Evolutionary conservation across 1,140 invertebrate species (phyloP).

Genomic region (Pseudomyrmex pallidus): DNA sequence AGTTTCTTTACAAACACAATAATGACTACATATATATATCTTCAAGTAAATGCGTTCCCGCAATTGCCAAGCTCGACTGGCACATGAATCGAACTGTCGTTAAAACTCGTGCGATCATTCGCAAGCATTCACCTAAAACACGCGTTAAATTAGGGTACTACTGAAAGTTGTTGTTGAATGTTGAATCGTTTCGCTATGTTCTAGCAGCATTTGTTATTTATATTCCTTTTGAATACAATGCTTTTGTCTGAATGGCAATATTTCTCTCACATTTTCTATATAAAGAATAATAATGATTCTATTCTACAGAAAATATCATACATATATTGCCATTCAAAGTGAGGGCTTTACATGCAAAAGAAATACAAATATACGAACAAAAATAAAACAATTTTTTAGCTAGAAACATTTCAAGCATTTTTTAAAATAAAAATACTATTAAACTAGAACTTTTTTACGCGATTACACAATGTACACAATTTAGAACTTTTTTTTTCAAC

Average conservation of each 20-base stretch:
- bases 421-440: neutral
- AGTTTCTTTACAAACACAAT: conserved; percentile 30
- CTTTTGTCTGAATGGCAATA: no score
- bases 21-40: neutral
- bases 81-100: neutral
- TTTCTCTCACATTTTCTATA: no score
- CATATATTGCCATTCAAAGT: no score
- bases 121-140: neutral
- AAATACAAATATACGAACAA: neutral
- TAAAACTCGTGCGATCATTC: neutral
- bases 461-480: no score
- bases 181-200: neutral
- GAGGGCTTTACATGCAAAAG: no score
- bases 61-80: neutral
- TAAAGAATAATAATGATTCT: no score
- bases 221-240: no score
- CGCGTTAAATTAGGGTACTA: neutral
- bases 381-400: neutral
- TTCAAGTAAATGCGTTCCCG: neutral
- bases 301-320: no score
- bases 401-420: neutral
- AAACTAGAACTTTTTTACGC: no score
- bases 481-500: neutral
- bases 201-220: no score
- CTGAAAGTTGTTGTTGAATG: conserved; percentile 3